Evolutionary conservation across 2,797 vertebrate genomes (phyloP), one percentile per base, ranked within the genome.

Genomic region (Anas acuta): DNA sequence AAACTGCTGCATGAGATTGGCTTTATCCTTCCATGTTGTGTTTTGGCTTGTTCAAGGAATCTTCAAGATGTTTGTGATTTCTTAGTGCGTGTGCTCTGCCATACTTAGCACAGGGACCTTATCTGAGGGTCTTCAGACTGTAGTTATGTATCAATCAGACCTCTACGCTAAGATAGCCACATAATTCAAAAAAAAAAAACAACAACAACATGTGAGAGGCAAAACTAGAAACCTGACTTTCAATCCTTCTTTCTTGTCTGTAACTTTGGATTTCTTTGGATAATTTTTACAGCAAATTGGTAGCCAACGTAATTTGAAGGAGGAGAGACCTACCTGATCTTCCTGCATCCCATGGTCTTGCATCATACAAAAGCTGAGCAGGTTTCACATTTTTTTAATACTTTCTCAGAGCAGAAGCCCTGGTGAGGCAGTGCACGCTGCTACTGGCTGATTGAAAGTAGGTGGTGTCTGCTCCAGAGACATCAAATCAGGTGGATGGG

Each of bases 361-460:
- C 43, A 37, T 37, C 37, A 69, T 30, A 20, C 0, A 5, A 74
- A 77, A 87, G n/a, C 57, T 69, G 74, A 60, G 14, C 3, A 33
- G 23, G 39, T 84, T 89, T 41, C 70, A 8, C 13, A 7, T 65
- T 33, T 43, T 22, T 37, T 57, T 72, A 72, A 51, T 49, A 13
- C 12, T 37, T 74, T 66, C 81, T 75, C 26, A 30, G 32, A 53
- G 49, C 6, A 33, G 90, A 58, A 83, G 32, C 45, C 51, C 6
- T 69, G 33, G 4, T 32, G 62, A 56, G 43, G 64, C 20, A 74
- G 58, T 0, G 0, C 11, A 15, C 6, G 1, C 30, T 33, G 56
- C 49, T 28, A 12, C 21, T 4, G 16, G 26, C 10, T 61, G 53
- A 4, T 9, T 35, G 37, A 54, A 69, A 15, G 19, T 18, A 17